Percentiles rank a stretch among this genome's conserved stretches.
Evolutionary conservation across 2,113 vertebrate genomes (phyloP).

Genomic region (Eubucco bourcierii): DNA sequence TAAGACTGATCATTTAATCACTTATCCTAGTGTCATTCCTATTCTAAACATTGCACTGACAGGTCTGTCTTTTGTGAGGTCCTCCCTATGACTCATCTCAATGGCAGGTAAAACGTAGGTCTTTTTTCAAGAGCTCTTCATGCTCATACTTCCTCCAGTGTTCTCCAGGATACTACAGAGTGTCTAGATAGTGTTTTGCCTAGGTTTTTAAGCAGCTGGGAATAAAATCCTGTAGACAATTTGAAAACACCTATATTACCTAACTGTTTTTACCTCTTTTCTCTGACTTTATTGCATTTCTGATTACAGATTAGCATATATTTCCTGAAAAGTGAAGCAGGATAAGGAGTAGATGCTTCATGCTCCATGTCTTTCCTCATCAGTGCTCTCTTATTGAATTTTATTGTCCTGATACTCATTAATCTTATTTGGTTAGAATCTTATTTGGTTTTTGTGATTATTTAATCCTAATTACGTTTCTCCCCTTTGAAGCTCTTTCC

Average conservation of each 20-base stretch:
- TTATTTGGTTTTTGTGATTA: not conserved
- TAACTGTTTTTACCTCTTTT: not conserved
- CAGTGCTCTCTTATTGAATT: not conserved
- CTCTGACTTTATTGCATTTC: not conserved
- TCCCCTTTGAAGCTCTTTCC: not conserved
- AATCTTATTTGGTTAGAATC: not conserved
- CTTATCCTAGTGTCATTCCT: not conserved
- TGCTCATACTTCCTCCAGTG: not conserved
- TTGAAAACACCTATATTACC: not conserved
- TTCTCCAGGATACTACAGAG: not conserved
- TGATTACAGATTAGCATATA: not conserved
- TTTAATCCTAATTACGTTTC: slow-evolving; percentile 24
- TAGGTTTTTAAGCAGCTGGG: not conserved
- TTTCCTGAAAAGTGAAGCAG: not conserved
- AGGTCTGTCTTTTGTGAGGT: not conserved
- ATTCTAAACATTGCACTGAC: not conserved
- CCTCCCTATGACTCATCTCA: not conserved
- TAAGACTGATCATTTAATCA: not conserved
- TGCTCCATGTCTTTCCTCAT: not conserved
- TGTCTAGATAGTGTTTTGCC: not conserved
- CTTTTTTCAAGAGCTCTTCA: not conserved
- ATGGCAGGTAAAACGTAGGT: not conserved
- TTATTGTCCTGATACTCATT: not conserved
- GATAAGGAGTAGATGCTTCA: not conserved
- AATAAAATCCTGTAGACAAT: not conserved